Evolutionary conservation across 2,888 invertebrate genomes (phyloP), one percentile per base, ranked within the genome.

Genomic region (Punctoribates punctum): DNA sequence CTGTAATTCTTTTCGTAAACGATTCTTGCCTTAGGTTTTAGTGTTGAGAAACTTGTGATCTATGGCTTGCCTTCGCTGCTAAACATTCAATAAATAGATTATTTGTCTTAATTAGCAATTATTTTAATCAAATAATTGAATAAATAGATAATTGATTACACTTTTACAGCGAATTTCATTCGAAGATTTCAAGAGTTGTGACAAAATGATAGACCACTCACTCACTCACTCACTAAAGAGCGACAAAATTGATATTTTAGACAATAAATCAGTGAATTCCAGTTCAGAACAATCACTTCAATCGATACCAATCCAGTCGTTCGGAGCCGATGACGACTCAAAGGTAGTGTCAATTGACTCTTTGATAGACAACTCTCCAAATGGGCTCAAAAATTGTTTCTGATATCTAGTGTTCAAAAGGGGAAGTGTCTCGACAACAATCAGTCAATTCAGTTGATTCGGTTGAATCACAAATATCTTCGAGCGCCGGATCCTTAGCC

Each of bases 401-500:
- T 15, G 4, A 20, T 57, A n/a, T 57, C 25, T 62, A 62, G 62
- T 62, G 27, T 29, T 62, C 17, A 3, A 62, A 29, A 62, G 29
- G 17, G 8, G 25, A 62, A 62, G 62, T 62, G 15, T 11, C 62
- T 29, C 62, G 62, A 23, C 62, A 62, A 29, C 25, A 62, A 17
- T 62, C 62, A 13, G 23, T 62, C 13, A 62, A 62, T 62, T 62
- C 62, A 17, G 29, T 62, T 25, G 23, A 62, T 62, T 62, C 62
- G n/a, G 62, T 62, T 15, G 62, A 62, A 62, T 62, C 62, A 11
- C 62, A 62, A n/a, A 4, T 62, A 25, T 73, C 73, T 38, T 75
- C 75, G 23, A 75, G 75, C 25, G 38, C 54, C 51, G 73, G 57
- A 29, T 75, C 75, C 3, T 72, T 75, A 42, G 72, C 75, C 23